phyloP scores from a whole-genome alignment of 2,888 invertebrate genomes.

The Amphipoea oculea region DNA sequence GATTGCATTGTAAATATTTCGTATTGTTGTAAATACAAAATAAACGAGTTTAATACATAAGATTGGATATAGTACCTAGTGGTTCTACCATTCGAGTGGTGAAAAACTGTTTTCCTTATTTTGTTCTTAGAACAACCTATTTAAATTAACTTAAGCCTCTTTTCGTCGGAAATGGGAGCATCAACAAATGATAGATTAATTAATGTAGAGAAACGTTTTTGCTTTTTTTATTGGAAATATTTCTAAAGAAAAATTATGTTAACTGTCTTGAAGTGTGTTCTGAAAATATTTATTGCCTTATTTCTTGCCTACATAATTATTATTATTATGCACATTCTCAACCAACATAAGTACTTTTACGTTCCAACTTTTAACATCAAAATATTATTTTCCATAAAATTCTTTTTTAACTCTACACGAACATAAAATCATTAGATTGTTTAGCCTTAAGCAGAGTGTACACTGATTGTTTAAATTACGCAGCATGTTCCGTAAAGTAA shows the following conservation, averaged over 20 bases:
- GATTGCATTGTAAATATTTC: slow-evolving; percentile 85
- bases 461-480: slow-evolving; percentile 43
- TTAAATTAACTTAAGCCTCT: slow-evolving; percentile 60
- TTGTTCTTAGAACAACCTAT: slow-evolving; percentile 86
- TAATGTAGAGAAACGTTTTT: too few relatives aligned
- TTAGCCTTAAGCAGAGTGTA: slow-evolving; percentile 26
- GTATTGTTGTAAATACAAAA: slow-evolving; percentile 83
- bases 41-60: slow-evolving; percentile 72
- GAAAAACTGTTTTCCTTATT: slow-evolving; percentile 77
- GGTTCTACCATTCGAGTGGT: slow-evolving; percentile 81
- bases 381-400: slow-evolving; percentile 10
- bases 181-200: neutral
- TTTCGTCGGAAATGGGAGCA: slow-evolving; percentile 38
- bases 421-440: slow-evolving; percentile 5
- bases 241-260: neutral
- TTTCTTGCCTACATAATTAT: neutral
- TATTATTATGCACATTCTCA: neutral
- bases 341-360: neutral
- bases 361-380: neutral
- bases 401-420: neutral
- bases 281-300: neutral
- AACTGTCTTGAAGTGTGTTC: neutral
- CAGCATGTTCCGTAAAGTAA: slow-evolving; percentile 30
- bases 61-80: slow-evolving; percentile 70
- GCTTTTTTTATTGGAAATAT: neutral